phyloP scores from a whole-genome alignment of 2,797 vertebrate species.

The Alca torda region DNA sequence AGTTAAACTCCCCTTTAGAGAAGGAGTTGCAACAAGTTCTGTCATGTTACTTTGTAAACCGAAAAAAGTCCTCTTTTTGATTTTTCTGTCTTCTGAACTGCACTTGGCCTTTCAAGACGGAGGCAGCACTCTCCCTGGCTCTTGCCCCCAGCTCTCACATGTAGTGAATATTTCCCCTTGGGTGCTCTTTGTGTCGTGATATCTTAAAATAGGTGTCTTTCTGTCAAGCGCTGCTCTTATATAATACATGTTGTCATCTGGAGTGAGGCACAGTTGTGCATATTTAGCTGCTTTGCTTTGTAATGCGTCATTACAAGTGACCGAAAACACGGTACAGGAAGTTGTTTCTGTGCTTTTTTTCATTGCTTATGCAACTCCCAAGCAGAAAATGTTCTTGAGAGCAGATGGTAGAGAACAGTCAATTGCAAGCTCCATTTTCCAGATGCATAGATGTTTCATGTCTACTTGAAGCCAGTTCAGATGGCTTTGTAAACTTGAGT shows the following conservation, averaged over 20 bases:
- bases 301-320: slow-evolving; percentile 72
- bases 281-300: slow-evolving; percentile 74
- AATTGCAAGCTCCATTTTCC: slow-evolving; percentile 73
- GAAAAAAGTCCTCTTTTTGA: neutral
- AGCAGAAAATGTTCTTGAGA: slow-evolving; percentile 79
- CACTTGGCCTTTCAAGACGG: neutral
- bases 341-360: slow-evolving; percentile 72
- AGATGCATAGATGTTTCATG: slow-evolving; percentile 75
- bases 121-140: neutral
- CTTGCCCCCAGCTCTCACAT: neutral
- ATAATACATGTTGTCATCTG: slow-evolving; percentile 73
- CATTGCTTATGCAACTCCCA: slow-evolving; percentile 73
- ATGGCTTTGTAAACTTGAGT: slow-evolving; percentile 60
- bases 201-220: slow-evolving; percentile 61
- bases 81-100: neutral
- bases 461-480: slow-evolving; percentile 74
- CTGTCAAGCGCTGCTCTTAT: slow-evolving; percentile 61
- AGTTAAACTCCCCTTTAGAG: slow-evolving; percentile 4
- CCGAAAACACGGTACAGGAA: slow-evolving; percentile 73
- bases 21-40: neutral
- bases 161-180: neutral
- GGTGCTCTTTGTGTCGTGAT: slow-evolving; percentile 3
- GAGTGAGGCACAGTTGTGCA: slow-evolving; percentile 64
- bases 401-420: slow-evolving; percentile 78
- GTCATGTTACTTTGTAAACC: neutral